These are phyloP conservation scores for Epinotia brunnichana DNA, from an alignment of 2,888 invertebrate species.

Conservation along the genomic window DNA sequence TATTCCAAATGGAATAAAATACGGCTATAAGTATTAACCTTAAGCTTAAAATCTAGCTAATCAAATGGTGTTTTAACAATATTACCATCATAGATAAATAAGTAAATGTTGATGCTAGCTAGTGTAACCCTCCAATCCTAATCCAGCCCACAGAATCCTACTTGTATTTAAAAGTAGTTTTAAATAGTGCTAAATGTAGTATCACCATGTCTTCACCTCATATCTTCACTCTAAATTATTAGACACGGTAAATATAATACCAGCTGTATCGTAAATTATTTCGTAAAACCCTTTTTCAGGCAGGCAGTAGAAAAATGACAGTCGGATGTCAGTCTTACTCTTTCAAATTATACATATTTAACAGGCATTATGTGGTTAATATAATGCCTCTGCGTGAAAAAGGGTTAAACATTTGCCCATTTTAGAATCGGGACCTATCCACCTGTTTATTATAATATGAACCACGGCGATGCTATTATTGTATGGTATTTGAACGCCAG, in stretches of 20 bases:
- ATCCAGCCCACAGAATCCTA: constrained; percentile 45
- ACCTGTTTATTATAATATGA: too few relatives aligned
- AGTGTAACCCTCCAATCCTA: constrained; percentile 43
- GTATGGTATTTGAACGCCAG: background rate
- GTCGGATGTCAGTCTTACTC: too few relatives aligned
- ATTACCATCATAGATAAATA: constrained; percentile 22
- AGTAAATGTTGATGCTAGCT: constrained; percentile 47
- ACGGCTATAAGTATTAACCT: constrained; percentile 7
- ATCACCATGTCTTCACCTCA: constrained; percentile 22
- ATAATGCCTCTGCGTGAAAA: too few relatives aligned
- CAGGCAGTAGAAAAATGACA: too few relatives aligned
- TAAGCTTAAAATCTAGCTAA: constrained; percentile 31
- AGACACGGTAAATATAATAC: background rate
- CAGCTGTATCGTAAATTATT: background rate
- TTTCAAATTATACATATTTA: too few relatives aligned
- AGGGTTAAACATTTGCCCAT: background rate
- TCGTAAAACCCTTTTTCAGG: too few relatives aligned
- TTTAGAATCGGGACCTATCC: background rate
- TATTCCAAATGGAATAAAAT: constrained; percentile 29
- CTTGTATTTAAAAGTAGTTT: constrained; percentile 13
- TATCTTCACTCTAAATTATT: constrained; percentile 7
- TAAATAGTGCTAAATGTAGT: constrained; percentile 17
- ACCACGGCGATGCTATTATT: background rate
- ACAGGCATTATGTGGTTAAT: too few relatives aligned
- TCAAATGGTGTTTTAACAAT: constrained; percentile 26